Evolutionary conservation across 64 coral and sea anemone genomes (phyloP).

Genomic region (Stichodactyla helianthus): DNA sequence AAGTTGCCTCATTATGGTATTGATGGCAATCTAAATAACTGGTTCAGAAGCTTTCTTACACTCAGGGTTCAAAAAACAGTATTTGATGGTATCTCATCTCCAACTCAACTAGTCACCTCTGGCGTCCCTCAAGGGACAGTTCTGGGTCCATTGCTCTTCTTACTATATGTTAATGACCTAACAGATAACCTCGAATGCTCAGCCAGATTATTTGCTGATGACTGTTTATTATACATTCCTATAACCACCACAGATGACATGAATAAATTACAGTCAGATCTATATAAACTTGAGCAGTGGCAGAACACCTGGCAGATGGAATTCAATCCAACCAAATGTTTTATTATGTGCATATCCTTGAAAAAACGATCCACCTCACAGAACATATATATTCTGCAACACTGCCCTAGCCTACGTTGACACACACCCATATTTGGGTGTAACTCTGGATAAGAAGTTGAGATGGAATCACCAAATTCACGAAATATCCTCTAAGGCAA

Average conservation of each 20-base stretch:
- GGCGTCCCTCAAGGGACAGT: slow-evolving; percentile 20
- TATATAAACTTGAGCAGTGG: no score
- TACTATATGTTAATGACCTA: slow-evolving; percentile 7
- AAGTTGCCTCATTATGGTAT: not conserved
- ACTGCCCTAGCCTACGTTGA: not conserved
- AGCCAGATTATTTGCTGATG: not conserved
- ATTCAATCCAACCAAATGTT: not conserved
- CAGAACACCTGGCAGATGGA: no score
- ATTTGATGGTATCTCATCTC: not conserved
- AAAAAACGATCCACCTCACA: not conserved
- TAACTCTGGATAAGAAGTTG: not conserved
- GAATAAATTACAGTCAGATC: no score
- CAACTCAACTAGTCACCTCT: not conserved
- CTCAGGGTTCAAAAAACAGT: not conserved
- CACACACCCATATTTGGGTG: not conserved
- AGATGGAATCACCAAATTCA: not conserved
- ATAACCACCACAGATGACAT: not conserved
- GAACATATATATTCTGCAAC: slow-evolving; percentile 7
- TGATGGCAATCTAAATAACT: not conserved
- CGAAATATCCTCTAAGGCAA: not conserved
- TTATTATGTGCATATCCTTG: not conserved
- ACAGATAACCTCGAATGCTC: not conserved
- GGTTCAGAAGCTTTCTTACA: not conserved
- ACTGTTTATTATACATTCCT: not conserved
- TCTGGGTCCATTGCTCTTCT: not conserved